phyloP scores from a whole-genome alignment of 2,888 invertebrate species.

The Portevinia maculata region DNA sequence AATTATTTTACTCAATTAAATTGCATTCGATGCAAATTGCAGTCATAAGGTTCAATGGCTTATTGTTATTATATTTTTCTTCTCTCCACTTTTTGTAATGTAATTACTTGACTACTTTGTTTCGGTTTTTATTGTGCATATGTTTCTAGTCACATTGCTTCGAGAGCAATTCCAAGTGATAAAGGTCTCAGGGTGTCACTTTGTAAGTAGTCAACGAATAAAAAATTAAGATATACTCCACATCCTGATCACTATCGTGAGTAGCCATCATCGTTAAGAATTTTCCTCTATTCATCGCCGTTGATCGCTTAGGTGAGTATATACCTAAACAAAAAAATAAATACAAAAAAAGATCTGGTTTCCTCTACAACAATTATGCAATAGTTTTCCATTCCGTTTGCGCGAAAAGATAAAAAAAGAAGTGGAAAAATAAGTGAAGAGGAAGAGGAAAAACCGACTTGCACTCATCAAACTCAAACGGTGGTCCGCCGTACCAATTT shows the following conservation, averaged over 20 bases:
- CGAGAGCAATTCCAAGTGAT: conserved; percentile 4
- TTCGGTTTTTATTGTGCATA: not conserved
- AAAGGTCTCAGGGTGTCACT: conserved; percentile 12
- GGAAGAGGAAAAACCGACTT: conserved; percentile 58
- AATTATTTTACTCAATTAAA: conserved; percentile 72
- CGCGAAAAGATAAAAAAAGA: conserved; percentile 23
- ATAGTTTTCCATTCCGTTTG: conserved; percentile 46
- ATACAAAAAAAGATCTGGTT: conserved; percentile 21
- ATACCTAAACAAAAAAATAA: conserved; percentile 1
- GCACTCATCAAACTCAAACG: conserved; percentile 56
- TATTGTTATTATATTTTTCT: conserved; percentile 44
- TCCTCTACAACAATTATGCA: conserved; percentile 48
- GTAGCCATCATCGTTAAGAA: conserved; percentile 29
- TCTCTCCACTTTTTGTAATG: not conserved
- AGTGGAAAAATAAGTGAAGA: conserved; percentile 6
- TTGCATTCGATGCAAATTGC: conserved; percentile 69
- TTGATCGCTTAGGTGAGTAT: conserved; percentile 7
- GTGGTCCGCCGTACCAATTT: conserved; percentile 23
- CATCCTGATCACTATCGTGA: conserved; percentile 45
- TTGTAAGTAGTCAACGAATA: conserved; percentile 13
- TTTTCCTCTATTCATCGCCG: not conserved
- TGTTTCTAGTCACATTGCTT: conserved; percentile 10
- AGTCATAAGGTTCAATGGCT: conserved; percentile 71
- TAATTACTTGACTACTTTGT: conserved; percentile 5
- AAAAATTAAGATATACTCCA: conserved; percentile 1